Percentiles rank a stretch among this genome's conserved stretches.
phyloP scores from a whole-genome alignment of 2,797 vertebrate genomes.

The Borostomias antarcticus region DNA sequence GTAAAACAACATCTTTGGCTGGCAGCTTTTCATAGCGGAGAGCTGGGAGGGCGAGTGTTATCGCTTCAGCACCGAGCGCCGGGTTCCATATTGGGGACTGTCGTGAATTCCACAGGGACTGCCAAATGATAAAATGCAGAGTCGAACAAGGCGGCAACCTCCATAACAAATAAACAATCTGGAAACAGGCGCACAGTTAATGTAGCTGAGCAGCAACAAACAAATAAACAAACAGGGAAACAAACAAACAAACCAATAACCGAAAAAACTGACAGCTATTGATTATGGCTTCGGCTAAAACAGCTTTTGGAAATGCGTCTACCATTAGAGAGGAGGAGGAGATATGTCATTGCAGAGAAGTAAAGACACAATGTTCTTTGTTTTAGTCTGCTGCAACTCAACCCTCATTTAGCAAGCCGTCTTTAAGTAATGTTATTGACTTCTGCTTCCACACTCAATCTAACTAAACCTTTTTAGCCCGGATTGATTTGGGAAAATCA shows the following conservation, averaged over 20 bases:
- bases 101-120: conserved; percentile 68
- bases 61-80: conserved; percentile 59
- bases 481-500: conserved; percentile 65
- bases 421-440: conserved; percentile 68
- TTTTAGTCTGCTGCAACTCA: conserved; percentile 54
- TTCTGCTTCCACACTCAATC: conserved; percentile 59
- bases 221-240: conserved; percentile 70
- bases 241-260: conserved; percentile 67
- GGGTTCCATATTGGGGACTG: conserved; percentile 63
- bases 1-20: conserved; percentile 79
- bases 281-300: conserved; percentile 53
- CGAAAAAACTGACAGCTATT: conserved; percentile 58
- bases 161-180: conserved; percentile 53
- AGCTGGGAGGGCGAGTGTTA: conserved; percentile 56
- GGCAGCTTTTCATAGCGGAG: conserved; percentile 62
- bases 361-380: conserved; percentile 48
- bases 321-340: conserved; percentile 52
- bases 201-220: conserved; percentile 51
- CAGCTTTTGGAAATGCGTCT: conserved; percentile 50
- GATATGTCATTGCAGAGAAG: conserved; percentile 40
- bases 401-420: conserved; percentile 51
- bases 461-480: conserved; percentile 64
- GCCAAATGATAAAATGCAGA: conserved; percentile 62
- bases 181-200: conserved; percentile 47
- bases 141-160: conserved; percentile 61